Conservation (phyloP, 2,113 vertebrate species). For the Actenoides hombroni region DNA sequence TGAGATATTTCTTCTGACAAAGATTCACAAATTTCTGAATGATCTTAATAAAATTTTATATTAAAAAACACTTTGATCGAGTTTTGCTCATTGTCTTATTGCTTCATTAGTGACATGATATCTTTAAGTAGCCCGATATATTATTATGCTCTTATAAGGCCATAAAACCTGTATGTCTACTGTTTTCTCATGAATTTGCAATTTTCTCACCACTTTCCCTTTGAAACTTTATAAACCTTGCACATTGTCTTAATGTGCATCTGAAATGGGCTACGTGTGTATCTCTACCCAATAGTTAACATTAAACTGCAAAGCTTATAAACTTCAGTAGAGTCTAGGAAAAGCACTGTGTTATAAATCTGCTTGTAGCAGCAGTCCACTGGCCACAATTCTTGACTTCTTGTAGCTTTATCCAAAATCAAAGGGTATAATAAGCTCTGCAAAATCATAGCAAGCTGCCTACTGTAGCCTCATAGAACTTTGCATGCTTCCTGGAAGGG, state of each 20-base stretch:
- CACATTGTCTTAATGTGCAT: background rate
- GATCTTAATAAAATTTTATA: background rate
- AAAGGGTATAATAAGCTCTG: background rate
- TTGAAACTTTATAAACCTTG: background rate
- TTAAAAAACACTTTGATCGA: background rate
- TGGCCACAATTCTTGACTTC: background rate
- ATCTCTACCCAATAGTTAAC: background rate
- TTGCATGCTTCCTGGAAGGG: background rate
- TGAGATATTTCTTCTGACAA: background rate
- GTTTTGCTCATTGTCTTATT: background rate
- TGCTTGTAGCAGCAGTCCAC: background rate
- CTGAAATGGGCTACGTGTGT: background rate
- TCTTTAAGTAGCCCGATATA: background rate
- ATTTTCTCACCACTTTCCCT: background rate
- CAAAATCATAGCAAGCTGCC: background rate
- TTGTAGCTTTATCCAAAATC: slow-evolving; percentile 12
- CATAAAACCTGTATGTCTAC: background rate
- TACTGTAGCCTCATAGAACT: slow-evolving; percentile 1
- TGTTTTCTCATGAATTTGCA: background rate
- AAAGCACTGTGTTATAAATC: background rate
- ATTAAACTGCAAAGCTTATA: background rate
- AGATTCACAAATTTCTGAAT: background rate
- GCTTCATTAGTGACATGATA: background rate
- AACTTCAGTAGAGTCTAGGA: background rate
- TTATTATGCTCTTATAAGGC: background rate